Evolutionary conservation across 1,140 invertebrate species (phyloP).

Genomic region (Anadara kagoshimensis): DNA sequence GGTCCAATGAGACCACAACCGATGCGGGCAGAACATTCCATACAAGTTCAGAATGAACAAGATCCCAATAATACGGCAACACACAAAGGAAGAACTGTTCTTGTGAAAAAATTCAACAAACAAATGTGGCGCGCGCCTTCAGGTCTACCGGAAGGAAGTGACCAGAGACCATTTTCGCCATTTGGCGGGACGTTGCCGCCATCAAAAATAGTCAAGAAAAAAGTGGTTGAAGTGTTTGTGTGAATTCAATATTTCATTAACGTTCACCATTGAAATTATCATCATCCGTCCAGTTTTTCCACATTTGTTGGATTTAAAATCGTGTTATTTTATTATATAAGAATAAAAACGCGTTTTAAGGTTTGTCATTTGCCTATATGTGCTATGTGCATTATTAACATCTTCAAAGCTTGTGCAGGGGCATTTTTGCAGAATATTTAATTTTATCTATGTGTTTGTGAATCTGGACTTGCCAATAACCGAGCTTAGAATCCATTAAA

Average conservation of each 20-base stretch:
- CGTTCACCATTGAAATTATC: no score
- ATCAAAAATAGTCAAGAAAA: constrained; percentile 36
- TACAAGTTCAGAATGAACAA: constrained; percentile 10
- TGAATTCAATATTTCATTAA: neutral
- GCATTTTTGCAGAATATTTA: no score
- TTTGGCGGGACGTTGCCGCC: constrained; percentile 35
- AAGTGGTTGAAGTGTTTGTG: constrained; percentile 38
- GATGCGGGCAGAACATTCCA: constrained; percentile 29
- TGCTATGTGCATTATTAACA: no score
- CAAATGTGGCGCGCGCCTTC: constrained; percentile 36
- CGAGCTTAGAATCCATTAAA: no score
- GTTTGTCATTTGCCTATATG: no score
- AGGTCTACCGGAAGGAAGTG: constrained; percentile 17
- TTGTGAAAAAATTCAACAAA: constrained; percentile 40
- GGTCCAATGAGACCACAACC: constrained; percentile 11
- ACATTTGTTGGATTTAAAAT: no score
- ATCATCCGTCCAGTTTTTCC: no score
- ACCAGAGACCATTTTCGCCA: constrained; percentile 37
- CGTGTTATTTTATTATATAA: no score
- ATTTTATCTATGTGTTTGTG: no score
- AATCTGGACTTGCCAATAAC: no score
- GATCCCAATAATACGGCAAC: neutral
- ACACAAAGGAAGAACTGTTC: constrained; percentile 11
- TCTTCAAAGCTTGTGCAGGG: no score
- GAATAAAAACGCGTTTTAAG: no score